Evolutionary conservation across 2,113 vertebrate species (phyloP).

Genomic region (Neolamprologus modestus): DNA sequence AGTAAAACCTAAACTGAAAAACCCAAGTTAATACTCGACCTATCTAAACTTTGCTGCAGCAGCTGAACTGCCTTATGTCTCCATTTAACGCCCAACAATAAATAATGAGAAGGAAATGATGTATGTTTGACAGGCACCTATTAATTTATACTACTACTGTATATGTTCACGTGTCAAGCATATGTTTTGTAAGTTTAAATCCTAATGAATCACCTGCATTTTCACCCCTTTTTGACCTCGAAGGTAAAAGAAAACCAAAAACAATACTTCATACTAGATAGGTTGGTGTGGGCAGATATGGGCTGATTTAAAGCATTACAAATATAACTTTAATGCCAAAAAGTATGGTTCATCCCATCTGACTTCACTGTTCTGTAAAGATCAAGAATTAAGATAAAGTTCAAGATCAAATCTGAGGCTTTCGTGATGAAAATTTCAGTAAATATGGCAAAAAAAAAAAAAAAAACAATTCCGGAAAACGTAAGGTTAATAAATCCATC

Average conservation of each 20-base stretch:
- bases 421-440: neutral
- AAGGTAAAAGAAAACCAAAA: accelerated
- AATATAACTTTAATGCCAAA: neutral
- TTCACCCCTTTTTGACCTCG: neutral
- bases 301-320: neutral
- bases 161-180: neutral
- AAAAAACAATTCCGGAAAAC: neutral
- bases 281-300: neutral
- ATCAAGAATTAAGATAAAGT: neutral
- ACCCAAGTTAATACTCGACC: neutral
- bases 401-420: neutral
- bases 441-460: neutral
- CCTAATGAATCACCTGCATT: neutral
- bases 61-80: neutral
- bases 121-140: neutral
- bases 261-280: neutral
- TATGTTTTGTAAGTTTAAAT: neutral
- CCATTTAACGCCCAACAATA: neutral
- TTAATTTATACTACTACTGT: neutral
- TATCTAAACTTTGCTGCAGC: neutral
- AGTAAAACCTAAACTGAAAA: neutral
- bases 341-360: neutral
- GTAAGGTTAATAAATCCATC: neutral
- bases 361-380: neutral
- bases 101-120: neutral